phyloP scores from a whole-genome alignment of 2,888 invertebrate species.

The Micropterix aruncella region DNA sequence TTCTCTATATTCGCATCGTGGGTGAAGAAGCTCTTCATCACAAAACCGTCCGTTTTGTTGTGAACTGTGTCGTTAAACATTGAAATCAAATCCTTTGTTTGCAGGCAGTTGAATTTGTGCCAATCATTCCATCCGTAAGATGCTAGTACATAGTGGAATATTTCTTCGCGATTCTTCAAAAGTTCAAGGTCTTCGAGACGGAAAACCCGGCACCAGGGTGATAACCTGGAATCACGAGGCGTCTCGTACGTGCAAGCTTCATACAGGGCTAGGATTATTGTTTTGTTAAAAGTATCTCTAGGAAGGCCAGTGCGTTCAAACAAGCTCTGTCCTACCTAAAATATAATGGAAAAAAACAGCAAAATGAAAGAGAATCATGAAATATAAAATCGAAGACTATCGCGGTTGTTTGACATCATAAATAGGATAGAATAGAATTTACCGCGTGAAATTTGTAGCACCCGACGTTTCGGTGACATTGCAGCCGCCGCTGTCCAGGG shows the following conservation, averaged over 20 bases:
- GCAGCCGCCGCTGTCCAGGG: too few species aligned
- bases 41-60: neutral
- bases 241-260: neutral
- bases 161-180: neutral
- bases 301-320: neutral
- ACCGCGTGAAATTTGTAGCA: too few species aligned
- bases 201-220: neutral
- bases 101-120: neutral
- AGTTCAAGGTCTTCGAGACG: neutral
- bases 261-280: neutral
- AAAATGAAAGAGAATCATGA: too few species aligned
- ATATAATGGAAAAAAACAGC: too few species aligned
- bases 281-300: neutral
- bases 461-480: too few species aligned
- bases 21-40: neutral
- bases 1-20: neutral
- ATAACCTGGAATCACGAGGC: neutral
- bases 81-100: neutral
- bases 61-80: neutral
- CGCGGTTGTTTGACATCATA: too few species aligned
- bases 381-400: too few species aligned
- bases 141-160: neutral
- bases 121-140: neutral
- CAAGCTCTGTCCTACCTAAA: too few species aligned
- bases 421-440: too few species aligned